phyloP scores from a whole-genome alignment of 2,888 invertebrate genomes.

The Halictus ligatus region DNA sequence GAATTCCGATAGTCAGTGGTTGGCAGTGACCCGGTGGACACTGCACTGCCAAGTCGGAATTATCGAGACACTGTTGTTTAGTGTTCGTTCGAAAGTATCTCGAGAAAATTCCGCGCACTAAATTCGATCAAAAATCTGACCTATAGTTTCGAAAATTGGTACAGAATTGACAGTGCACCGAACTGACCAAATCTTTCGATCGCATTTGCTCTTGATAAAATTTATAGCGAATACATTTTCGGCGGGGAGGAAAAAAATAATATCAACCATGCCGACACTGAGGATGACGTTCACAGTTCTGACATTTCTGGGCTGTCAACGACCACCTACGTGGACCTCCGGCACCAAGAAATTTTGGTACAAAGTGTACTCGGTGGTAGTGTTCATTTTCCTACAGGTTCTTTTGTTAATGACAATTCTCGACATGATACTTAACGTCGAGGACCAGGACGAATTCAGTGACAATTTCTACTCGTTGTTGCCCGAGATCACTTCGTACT shows the following conservation, averaged over 20 bases:
- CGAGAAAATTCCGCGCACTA: not conserved
- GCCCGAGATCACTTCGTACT: conserved; percentile 43
- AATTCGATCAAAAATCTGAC: too few species aligned
- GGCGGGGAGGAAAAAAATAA: not conserved
- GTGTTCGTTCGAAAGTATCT: not conserved
- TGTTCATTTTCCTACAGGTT: conserved; percentile 34
- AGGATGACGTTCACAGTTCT: conserved; percentile 6
- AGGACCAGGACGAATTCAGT: conserved; percentile 54
- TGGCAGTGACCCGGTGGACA: not conserved
- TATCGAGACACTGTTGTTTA: not conserved
- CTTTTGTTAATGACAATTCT: conserved; percentile 50
- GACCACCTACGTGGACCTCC: conserved; percentile 3
- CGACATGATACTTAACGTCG: conserved; percentile 48
- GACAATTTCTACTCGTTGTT: conserved; percentile 63
- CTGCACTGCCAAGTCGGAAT: not conserved
- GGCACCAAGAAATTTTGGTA: conserved; percentile 38
- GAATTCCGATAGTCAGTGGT: not conserved
- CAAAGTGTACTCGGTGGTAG: conserved; percentile 41
- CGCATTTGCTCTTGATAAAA: not conserved
- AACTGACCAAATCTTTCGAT: not conserved
- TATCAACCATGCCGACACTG: not conserved
- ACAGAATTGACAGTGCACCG: too few species aligned
- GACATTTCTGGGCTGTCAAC: not conserved
- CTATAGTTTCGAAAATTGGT: not conserved
- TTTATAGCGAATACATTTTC: not conserved